Conservation (phyloP, 64 coral and sea anemone genomes). For the Montipora sp. region DNA sequence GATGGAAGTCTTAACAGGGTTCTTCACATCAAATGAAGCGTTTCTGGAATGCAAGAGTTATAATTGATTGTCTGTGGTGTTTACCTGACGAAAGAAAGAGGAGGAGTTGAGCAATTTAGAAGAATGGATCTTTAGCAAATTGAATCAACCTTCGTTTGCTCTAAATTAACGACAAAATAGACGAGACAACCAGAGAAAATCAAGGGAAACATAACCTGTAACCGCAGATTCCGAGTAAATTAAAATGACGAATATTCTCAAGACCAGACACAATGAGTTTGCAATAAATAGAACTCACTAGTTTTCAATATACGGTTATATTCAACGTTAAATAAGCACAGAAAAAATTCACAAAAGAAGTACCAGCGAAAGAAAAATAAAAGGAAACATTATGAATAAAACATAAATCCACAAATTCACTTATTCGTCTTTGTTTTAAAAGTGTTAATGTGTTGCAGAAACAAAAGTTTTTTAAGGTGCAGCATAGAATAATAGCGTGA, state of each 20-base stretch:
- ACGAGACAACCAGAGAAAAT: slow-evolving; percentile 9
- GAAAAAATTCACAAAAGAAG: background rate
- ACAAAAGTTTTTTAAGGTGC: slow-evolving; percentile 7
- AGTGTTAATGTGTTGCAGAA: slow-evolving; percentile 47
- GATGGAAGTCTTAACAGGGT: background rate
- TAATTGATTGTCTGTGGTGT: slow-evolving; percentile 80
- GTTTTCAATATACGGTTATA: background rate
- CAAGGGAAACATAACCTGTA: background rate
- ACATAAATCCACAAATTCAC: slow-evolving; percentile 22
- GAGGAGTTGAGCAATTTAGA: slow-evolving; percentile 66
- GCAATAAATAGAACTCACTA: background rate
- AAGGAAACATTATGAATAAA: slow-evolving; percentile 49
- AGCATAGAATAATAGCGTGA: background rate
- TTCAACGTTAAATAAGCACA: background rate
- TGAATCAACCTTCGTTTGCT: slow-evolving; percentile 79
- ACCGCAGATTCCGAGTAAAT: background rate
- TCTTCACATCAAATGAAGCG: background rate
- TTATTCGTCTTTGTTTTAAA: slow-evolving; percentile 32
- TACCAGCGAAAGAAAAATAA: slow-evolving; percentile 30
- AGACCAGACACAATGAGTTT: background rate
- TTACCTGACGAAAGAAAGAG: slow-evolving; percentile 71
- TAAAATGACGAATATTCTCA: background rate
- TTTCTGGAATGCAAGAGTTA: background rate
- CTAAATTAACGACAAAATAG: slow-evolving; percentile 51
- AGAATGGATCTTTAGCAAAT: slow-evolving; percentile 72